A percentile compares a stretch with the other conserved stretches of the same genome.
phyloP scores from a whole-genome alignment of 2,113 vertebrate genomes.

The Ciconia stormi region DNA sequence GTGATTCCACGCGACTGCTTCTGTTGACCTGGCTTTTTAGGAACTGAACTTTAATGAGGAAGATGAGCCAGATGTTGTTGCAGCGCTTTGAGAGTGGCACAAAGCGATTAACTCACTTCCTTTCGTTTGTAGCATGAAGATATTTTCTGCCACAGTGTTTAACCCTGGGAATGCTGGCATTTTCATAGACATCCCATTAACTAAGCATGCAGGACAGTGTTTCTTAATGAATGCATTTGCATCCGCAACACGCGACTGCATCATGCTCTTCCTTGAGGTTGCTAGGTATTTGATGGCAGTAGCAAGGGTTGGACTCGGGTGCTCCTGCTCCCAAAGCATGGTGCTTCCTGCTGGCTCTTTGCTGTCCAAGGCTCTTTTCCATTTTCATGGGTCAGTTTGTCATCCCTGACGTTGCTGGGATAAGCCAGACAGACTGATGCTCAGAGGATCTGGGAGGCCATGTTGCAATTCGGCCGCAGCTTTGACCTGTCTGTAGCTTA shows the following conservation, averaged over 20 bases:
- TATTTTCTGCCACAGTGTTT: neutral
- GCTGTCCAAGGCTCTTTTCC: neutral
- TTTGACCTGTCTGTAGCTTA: neutral
- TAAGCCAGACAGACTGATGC: neutral
- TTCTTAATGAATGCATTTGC: neutral
- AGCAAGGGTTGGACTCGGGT: neutral
- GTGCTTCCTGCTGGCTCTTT: neutral
- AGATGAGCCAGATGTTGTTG: slow-evolving; percentile 35
- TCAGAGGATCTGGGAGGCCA: neutral
- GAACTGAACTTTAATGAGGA: slow-evolving; percentile 58
- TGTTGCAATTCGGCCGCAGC: neutral
- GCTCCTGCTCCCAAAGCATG: neutral
- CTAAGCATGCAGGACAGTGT: neutral
- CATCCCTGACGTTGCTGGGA: neutral
- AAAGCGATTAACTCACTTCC: slow-evolving; percentile 24
- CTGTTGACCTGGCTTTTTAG: slow-evolving; percentile 55
- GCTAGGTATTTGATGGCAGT: neutral
- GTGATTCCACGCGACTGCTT: slow-evolving; percentile 2
- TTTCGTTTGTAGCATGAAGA: neutral
- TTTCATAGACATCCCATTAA: neutral
- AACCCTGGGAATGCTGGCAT: neutral
- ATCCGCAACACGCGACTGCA: neutral
- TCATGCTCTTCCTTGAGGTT: neutral
- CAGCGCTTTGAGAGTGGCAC: neutral
- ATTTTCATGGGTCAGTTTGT: neutral